A percentile compares a stretch with the other conserved stretches of the same genome.
These are phyloP conservation scores for Drosophila pandora DNA, from an alignment of 1,140 invertebrate genomes.

Conservation along the genomic window DNA sequence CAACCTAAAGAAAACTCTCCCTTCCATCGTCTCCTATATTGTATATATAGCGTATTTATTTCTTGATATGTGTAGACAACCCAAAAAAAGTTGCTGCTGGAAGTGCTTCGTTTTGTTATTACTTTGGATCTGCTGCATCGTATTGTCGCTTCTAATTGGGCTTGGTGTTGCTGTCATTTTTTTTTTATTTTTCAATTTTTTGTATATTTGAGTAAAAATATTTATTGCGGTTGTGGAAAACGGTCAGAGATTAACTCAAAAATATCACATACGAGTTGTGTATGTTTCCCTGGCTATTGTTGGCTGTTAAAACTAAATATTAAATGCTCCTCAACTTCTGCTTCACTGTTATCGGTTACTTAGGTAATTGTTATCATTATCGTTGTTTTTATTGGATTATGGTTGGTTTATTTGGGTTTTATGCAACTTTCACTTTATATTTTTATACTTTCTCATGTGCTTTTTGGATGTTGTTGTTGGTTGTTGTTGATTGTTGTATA, in stretches of 20 bases:
- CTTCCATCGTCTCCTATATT: conserved; percentile 31
- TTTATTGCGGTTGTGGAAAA: conserved; percentile 47
- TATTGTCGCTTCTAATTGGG: conserved; percentile 78
- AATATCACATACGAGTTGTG: conserved; percentile 84
- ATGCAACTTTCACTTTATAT: conserved; percentile 69
- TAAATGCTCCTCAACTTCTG: conserved; percentile 22
- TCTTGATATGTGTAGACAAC: conserved; percentile 83
- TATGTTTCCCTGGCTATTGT: conserved; percentile 84
- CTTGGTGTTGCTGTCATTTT: conserved; percentile 47
- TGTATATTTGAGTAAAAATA: conserved; percentile 71
- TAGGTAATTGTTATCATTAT: conserved; percentile 58
- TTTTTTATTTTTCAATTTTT: conserved; percentile 45
- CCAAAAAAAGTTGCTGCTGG: conserved; percentile 77
- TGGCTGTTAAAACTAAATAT: conserved; percentile 83
- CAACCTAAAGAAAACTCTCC: conserved; percentile 53
- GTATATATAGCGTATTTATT: conserved; percentile 35
- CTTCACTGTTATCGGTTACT: conserved; percentile 47
- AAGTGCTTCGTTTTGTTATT: conserved; percentile 73
- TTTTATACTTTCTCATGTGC: conserved; percentile 67
- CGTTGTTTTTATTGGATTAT: conserved; percentile 54
- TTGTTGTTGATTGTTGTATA: conserved; percentile 72
- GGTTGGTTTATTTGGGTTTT: conserved; percentile 29
- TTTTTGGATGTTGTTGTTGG: conserved; percentile 41
- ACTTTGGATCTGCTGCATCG: conserved; percentile 46
- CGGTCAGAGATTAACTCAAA: conserved; percentile 75